Percentiles rank a stretch among this genome's conserved stretches.
Evolutionary conservation across 2,113 vertebrate species (phyloP).

Genomic region (Saccopteryx bilineata): DNA sequence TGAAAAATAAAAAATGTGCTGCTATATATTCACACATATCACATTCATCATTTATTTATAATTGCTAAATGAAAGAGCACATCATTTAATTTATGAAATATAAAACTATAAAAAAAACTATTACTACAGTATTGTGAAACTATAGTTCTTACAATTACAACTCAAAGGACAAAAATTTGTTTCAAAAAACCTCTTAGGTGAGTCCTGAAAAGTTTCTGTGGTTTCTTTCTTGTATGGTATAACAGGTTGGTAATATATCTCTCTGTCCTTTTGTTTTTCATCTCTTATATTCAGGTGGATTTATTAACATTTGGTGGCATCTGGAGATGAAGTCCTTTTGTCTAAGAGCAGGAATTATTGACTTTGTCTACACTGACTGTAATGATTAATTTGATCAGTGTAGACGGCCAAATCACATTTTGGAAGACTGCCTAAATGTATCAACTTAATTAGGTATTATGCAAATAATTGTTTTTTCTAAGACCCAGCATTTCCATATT

Average conservation of each 20-base stretch:
- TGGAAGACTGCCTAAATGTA: background rate
- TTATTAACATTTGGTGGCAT: constrained; percentile 43
- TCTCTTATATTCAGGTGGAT: constrained; percentile 10
- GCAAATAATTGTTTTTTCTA: background rate
- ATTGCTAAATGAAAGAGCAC: background rate
- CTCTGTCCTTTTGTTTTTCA: background rate
- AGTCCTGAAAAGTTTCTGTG: background rate
- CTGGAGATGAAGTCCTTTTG: background rate
- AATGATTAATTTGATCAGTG: constrained; percentile 47
- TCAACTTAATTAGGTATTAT: background rate
- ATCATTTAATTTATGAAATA: constrained; percentile 23
- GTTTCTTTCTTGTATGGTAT: background rate
- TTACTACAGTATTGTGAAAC: background rate
- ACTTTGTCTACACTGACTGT: background rate
- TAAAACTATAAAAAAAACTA: background rate
- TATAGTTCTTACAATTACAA: background rate
- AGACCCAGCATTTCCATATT: background rate
- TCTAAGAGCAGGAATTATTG: background rate
- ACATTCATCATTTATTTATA: constrained; percentile 20
- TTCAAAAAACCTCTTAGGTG: background rate
- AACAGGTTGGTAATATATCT: background rate
- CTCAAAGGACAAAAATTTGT: background rate
- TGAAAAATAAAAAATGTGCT: constrained; percentile 23
- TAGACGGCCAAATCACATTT: background rate
- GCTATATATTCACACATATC: constrained; percentile 3